Conservation (phyloP, 1,140 invertebrate genomes). For the Ladona fulva region DNA sequence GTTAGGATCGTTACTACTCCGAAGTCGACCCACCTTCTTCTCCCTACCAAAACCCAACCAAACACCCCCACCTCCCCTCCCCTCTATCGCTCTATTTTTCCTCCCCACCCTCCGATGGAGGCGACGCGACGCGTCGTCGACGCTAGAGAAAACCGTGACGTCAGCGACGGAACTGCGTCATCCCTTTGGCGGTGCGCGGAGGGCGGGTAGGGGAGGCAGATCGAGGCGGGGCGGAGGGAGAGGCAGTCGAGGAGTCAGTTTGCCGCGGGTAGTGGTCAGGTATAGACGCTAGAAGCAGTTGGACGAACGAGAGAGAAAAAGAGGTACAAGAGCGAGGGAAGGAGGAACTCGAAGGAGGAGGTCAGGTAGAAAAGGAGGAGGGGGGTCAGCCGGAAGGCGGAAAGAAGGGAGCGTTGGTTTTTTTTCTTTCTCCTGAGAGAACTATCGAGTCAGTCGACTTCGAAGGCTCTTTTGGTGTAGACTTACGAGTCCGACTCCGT, state of each 20-base stretch:
- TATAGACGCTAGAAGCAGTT: background rate
- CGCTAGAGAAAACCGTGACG: conserved; percentile 6
- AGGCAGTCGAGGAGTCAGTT: background rate
- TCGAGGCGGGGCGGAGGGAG: background rate
- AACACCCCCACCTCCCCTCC: background rate
- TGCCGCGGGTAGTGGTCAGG: background rate
- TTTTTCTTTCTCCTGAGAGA: background rate
- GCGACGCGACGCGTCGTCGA: background rate
- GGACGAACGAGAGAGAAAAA: background rate
- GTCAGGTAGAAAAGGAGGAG: background rate
- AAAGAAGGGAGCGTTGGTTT: background rate
- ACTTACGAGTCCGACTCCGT: background rate
- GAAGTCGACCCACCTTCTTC: background rate
- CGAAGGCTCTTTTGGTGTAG: background rate
- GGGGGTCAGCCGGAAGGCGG: too few species aligned
- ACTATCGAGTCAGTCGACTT: background rate
- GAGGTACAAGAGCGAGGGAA: background rate
- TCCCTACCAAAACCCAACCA: background rate
- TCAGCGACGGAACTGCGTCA: conserved; percentile 6
- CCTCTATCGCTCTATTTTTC: background rate
- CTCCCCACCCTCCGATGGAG: background rate
- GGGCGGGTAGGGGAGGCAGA: background rate
- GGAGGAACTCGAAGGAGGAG: background rate
- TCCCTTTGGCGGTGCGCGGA: background rate
- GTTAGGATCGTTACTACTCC: background rate